Evolutionary conservation across 1,140 invertebrate species (phyloP), one percentile per base, ranked within the genome.

Genomic region (Acyrthosiphon pisum): DNA sequence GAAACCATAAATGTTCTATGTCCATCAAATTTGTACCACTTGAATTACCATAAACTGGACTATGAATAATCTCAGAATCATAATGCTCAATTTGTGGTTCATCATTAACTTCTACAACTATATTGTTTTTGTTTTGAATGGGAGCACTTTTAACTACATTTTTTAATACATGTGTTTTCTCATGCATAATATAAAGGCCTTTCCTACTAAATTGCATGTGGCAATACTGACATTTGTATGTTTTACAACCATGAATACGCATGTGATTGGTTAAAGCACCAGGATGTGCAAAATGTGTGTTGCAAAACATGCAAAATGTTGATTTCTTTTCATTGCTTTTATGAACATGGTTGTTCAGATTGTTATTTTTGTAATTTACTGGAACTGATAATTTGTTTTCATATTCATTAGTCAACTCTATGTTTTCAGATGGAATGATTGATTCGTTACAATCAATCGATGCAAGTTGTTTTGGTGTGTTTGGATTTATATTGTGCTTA

Each of bases 261-360:
- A 90, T 90, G 41, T 90, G 89, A 90, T 37, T 90, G 6, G 30
- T 44, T 20, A 90, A 30, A 3, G 89, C 53, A 68, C 53, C 89
- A 7, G 14, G 2, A 90, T 90, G 37, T 60, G 26, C 53, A 68
- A 60, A 90, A 23, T 90, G 4, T 90, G 68, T 68, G 1, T 60
- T 60, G 41, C 89, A 90, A 44, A 68, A 44, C 44, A 11, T 60
- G 26, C 89, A 90, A 44, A 14, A 18, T 44, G 14, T 26, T 56
- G 50, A 35, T 90, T 90, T 90, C 1, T 68, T 41, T 1, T 30
- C 44, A 90, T 44, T 23, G 3, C 1, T 60, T 2, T 41, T 6
- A 60, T 90, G 60, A 26, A 53, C 6, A n/a, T 8, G n/a, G 11
- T 53, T 50, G 37, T 53, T 89, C 48, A 89, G 23, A 37, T 48